Evolutionary conservation across 2,797 vertebrate genomes (phyloP).

Genomic region (Poeciliopsis presidionis): DNA sequence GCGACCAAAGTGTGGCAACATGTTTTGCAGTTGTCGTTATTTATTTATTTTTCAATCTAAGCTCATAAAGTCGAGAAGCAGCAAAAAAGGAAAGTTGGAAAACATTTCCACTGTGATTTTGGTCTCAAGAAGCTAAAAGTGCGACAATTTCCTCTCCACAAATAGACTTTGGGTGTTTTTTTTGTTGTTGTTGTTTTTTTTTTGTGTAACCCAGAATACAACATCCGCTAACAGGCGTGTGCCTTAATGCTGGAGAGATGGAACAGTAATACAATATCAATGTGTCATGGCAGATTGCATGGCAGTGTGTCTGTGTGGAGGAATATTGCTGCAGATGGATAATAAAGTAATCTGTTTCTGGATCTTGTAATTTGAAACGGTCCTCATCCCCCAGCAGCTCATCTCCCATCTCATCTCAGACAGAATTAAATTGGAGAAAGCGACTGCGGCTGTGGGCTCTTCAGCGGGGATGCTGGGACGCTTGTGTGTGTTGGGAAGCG

Average conservation of each 20-base stretch:
- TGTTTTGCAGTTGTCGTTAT: not conserved
- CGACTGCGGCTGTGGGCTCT: constrained; percentile 23
- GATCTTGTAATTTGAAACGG: constrained; percentile 76
- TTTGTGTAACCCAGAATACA: constrained; percentile 13
- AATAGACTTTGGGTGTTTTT: constrained; percentile 21
- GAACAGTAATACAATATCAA: constrained; percentile 63
- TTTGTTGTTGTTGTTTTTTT: not conserved
- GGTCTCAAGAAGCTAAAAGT: not conserved
- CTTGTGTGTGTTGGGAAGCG: constrained; percentile 17
- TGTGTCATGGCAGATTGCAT: constrained; percentile 58
- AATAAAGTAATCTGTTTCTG: constrained; percentile 81
- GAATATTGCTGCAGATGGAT: constrained; percentile 72
- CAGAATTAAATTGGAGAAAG: constrained; percentile 77
- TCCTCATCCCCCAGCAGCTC: constrained; percentile 58
- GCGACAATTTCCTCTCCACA: constrained; percentile 22
- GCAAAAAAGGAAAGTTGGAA: not conserved
- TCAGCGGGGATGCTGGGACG: not conserved
- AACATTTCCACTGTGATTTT: constrained; percentile 6
- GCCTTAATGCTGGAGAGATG: constrained; percentile 48
- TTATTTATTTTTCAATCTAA: not conserved
- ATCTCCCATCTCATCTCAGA: constrained; percentile 77
- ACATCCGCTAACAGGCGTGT: constrained; percentile 28
- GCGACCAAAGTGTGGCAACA: not conserved
- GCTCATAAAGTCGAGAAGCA: not conserved
- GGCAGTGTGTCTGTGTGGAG: constrained; percentile 34